phyloP scores from a whole-genome alignment of 1,140 invertebrate species.

The Caligus rogercresseyi region DNA sequence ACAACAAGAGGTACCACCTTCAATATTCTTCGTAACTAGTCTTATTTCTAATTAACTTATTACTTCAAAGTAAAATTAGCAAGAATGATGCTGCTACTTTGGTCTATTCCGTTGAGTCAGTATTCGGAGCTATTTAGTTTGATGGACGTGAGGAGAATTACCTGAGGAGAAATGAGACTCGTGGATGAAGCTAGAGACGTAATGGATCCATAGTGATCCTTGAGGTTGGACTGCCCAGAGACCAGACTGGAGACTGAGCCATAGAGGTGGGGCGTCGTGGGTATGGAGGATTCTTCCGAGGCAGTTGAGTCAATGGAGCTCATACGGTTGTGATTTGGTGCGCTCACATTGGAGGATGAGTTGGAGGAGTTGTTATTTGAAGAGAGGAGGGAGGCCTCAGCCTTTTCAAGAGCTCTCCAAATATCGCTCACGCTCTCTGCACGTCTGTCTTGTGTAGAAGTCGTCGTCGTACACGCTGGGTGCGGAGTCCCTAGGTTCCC shows the following conservation, averaged over 20 bases:
- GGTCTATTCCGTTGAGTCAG: too few species aligned
- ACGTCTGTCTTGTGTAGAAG: slow-evolving; percentile 16
- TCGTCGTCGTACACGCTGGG: not conserved
- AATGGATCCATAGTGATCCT: slow-evolving; percentile 41
- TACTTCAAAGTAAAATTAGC: too few species aligned
- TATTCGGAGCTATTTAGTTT: too few species aligned
- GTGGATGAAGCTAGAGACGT: slow-evolving; percentile 42
- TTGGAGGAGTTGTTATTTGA: slow-evolving; percentile 14
- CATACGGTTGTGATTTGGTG: slow-evolving; percentile 28
- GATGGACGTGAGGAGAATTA: slow-evolving; percentile 24
- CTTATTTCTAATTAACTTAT: too few species aligned
- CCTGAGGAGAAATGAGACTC: slow-evolving; percentile 42
- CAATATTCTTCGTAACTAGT: too few species aligned
- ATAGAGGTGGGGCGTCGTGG: slow-evolving; percentile 26
- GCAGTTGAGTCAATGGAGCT: slow-evolving; percentile 35
- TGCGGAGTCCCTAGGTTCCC: slow-evolving; percentile 9
- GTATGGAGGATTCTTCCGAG: slow-evolving; percentile 32
- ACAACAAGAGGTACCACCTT: too few species aligned
- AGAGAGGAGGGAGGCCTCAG: slow-evolving; percentile 26
- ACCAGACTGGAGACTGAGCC: slow-evolving; percentile 29
- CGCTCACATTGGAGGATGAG: slow-evolving; percentile 14
- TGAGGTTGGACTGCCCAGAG: slow-evolving; percentile 27
- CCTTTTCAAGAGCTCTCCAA: slow-evolving; percentile 41
- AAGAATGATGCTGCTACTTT: too few species aligned
- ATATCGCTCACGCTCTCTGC: slow-evolving; percentile 32